A percentile compares a stretch with the other conserved stretches of the same genome.
These are phyloP conservation scores for Hydractinia echinata DNA, from an alignment of 30 jellyfish, hydroid and myxozoan species.

Conservation along the genomic window DNA sequence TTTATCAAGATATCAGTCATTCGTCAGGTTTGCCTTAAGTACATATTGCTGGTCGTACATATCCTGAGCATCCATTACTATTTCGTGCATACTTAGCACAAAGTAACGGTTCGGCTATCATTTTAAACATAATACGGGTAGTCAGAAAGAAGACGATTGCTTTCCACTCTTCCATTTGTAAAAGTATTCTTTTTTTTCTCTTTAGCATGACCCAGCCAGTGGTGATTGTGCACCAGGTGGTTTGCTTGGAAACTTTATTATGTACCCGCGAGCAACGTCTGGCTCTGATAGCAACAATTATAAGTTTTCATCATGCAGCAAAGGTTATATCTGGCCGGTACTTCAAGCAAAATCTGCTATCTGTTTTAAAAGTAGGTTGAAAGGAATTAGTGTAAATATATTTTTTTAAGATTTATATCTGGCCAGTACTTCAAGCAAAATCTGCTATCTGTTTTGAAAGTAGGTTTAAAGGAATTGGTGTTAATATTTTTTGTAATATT, in stretches of 20 bases:
- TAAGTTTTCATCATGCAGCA: slow-evolving; percentile 80
- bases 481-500: too few relatives aligned
- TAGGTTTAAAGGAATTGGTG: too few relatives aligned
- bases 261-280: slow-evolving; percentile 93
- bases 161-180: too few relatives aligned
- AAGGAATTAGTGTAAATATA: neutral
- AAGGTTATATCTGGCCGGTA: slow-evolving; percentile 78
- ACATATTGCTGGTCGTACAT: too few relatives aligned
- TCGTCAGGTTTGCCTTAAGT: too few relatives aligned
- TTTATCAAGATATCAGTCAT: too few relatives aligned
- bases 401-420: slow-evolving; percentile 55
- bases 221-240: slow-evolving; percentile 71
- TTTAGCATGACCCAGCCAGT: slow-evolving; percentile 71
- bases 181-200: too few relatives aligned
- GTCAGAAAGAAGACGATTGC: too few relatives aligned
- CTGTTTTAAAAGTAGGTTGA: slow-evolving; percentile 80
- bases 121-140: too few relatives aligned
- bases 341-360: slow-evolving; percentile 54
- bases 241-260: slow-evolving; percentile 74
- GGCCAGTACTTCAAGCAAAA: slow-evolving; percentile 80
- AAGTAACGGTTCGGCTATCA: too few relatives aligned
- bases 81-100: too few relatives aligned
- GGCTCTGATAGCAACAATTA: slow-evolving; percentile 74
- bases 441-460: slow-evolving; percentile 70
- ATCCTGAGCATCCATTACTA: too few relatives aligned